These are phyloP conservation scores for Eulemur rubriventer DNA, from an alignment of 2,797 vertebrate genomes.

Conservation along the genomic window DNA sequence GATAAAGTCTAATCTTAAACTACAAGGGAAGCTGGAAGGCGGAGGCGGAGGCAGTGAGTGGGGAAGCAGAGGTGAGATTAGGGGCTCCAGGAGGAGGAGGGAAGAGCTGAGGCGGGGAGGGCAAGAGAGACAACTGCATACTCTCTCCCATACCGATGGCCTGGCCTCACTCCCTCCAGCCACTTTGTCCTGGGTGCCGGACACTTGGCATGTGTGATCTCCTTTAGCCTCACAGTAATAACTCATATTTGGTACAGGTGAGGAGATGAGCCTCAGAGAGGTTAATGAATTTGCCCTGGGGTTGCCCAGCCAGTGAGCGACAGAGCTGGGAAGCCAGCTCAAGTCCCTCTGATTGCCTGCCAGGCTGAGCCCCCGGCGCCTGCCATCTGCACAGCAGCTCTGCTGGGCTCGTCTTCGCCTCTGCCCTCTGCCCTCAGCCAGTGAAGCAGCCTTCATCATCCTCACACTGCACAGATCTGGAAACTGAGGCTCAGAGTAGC, in stretches of 20 bases:
- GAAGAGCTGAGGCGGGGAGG: background rate
- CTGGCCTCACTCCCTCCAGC: background rate
- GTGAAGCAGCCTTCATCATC: background rate
- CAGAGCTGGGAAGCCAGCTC: background rate
- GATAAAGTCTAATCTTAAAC: background rate
- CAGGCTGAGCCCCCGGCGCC: no score
- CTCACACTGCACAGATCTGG: background rate
- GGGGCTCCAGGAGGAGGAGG: background rate
- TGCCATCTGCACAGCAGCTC: background rate
- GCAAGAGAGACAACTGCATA: fast-evolving
- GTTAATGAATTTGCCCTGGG: background rate
- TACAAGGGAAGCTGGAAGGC: background rate
- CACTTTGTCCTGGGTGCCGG: background rate
- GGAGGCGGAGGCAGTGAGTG: background rate
- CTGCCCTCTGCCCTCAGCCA: background rate
- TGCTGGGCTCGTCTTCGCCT: background rate
- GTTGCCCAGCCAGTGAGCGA: background rate
- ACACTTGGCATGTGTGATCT: background rate
- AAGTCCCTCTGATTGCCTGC: background rate
- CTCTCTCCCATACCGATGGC: background rate
- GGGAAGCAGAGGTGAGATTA: fast-evolving
- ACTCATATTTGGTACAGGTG: background rate
- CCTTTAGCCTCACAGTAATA: background rate
- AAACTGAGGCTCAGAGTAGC: background rate
- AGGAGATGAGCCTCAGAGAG: background rate